A percentile compares a stretch with the other conserved stretches of the same genome.
These are phyloP conservation scores for Globia sparganii DNA, from an alignment of 2,888 invertebrate genomes.

Conservation along the genomic window DNA sequence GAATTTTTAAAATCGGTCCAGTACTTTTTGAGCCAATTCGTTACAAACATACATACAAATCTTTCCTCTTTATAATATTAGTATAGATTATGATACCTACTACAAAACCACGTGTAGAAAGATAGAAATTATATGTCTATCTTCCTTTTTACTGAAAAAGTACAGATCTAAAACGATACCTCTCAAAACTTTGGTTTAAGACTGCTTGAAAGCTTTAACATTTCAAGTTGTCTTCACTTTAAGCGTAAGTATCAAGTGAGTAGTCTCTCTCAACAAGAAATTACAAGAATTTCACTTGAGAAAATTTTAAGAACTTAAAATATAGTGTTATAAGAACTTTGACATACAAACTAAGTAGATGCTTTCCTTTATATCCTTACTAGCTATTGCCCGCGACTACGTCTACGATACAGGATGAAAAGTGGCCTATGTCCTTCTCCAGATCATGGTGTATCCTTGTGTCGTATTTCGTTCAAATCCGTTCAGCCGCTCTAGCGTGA, in stretches of 20 bases:
- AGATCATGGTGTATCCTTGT: too few relatives aligned
- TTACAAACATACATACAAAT: too few relatives aligned
- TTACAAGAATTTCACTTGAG: neutral
- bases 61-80: too few relatives aligned
- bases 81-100: neutral
- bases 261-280: neutral
- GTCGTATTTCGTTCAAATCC: too few relatives aligned
- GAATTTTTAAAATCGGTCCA: too few relatives aligned
- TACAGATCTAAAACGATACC: neutral
- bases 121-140: neutral
- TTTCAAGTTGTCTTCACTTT: constrained; percentile 14
- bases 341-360: neutral
- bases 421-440: too few relatives aligned
- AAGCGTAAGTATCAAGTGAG: constrained; percentile 1
- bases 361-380: neutral
- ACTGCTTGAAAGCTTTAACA: constrained; percentile 21
- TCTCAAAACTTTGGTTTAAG: constrained; percentile 21
- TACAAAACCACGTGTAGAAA: neutral
- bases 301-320: neutral
- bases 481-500: too few relatives aligned
- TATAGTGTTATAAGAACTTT: neutral
- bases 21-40: too few relatives aligned
- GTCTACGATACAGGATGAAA: too few relatives aligned
- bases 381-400: too few relatives aligned
- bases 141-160: neutral